These are phyloP conservation scores for Crotalus helleri DNA, from an alignment of 2,113 vertebrate species.

Conservation along the genomic window DNA sequence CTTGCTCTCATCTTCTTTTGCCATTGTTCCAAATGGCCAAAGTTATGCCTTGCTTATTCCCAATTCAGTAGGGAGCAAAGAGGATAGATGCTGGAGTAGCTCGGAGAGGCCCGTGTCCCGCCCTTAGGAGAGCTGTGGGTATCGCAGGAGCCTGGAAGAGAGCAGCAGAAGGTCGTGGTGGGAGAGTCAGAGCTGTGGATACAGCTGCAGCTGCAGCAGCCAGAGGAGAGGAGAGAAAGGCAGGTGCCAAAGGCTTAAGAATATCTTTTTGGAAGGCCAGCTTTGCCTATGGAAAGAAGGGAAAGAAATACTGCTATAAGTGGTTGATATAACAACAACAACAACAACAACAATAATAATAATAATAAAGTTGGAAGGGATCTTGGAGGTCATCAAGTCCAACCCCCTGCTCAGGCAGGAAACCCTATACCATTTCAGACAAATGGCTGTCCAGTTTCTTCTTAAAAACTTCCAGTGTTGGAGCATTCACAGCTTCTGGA, in stretches of 20 bases:
- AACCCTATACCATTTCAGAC: too few species aligned
- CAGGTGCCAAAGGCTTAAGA: constrained; percentile 84
- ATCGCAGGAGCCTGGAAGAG: constrained; percentile 81
- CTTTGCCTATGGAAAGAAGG: constrained; percentile 73
- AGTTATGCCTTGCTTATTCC: background rate
- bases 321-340: fast-evolving
- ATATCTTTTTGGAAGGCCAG: constrained; percentile 86
- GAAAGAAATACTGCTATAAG: constrained; percentile 6
- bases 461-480: too few species aligned
- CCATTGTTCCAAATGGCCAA: constrained; percentile 50
- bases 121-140: constrained; percentile 82
- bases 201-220: constrained; percentile 69
- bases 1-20: constrained; percentile 39
- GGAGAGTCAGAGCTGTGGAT: constrained; percentile 82
- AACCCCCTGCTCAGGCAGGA: too few species aligned
- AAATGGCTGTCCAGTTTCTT: too few species aligned
- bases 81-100: constrained; percentile 85
- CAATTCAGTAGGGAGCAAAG: constrained; percentile 84
- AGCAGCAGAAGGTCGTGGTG: constrained; percentile 76
- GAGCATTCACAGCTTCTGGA: too few species aligned
- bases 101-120: constrained; percentile 87
- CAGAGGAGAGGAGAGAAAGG: constrained; percentile 83
- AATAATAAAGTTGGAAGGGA: too few species aligned
- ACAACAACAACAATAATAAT: too few species aligned
- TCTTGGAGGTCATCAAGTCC: too few species aligned